Conservation (phyloP, 2,113 vertebrate genomes). For the Megalops atlanticus region DNA sequence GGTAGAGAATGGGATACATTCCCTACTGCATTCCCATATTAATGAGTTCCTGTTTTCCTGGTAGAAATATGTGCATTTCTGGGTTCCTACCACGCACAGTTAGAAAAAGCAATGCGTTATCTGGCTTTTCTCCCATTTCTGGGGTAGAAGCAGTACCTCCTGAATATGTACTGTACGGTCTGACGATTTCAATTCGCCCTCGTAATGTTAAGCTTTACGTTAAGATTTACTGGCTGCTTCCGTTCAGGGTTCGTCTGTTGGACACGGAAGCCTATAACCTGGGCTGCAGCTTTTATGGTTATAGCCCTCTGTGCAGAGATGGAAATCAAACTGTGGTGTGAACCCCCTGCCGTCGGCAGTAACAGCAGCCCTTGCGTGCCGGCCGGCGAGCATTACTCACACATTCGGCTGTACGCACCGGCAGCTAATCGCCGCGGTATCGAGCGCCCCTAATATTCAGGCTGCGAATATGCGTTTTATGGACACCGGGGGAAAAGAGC, state of each 20-base stretch:
- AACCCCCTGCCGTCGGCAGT: not conserved
- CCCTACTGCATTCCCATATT: not conserved
- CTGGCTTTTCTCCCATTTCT: not conserved
- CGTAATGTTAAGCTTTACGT: slow-evolving; percentile 17
- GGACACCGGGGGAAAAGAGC: not conserved
- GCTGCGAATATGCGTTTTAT: not conserved
- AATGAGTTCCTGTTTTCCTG: not conserved
- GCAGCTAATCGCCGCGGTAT: slow-evolving; percentile 14
- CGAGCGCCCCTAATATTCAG: slow-evolving; percentile 12
- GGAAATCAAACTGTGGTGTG: not conserved
- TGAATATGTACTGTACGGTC: not conserved
- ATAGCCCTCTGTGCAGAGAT: slow-evolving; percentile 19
- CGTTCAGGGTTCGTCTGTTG: slow-evolving; percentile 22
- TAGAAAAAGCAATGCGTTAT: not conserved
- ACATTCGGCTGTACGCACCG: not conserved
- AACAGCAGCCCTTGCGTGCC: not conserved
- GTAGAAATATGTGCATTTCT: slow-evolving; percentile 8
- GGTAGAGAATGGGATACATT: not conserved
- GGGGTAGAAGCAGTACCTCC: slow-evolving; percentile 21
- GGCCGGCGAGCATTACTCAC: slow-evolving; percentile 2
- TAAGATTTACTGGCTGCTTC: slow-evolving; percentile 18
- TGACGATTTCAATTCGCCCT: slow-evolving; percentile 18
- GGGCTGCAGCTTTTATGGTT: slow-evolving; percentile 19
- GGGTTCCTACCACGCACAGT: not conserved
- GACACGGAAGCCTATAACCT: slow-evolving; percentile 29